Base-by-base conservation (phyloP, 1,140 invertebrate species). In the Glomeris maerens region DNA sequence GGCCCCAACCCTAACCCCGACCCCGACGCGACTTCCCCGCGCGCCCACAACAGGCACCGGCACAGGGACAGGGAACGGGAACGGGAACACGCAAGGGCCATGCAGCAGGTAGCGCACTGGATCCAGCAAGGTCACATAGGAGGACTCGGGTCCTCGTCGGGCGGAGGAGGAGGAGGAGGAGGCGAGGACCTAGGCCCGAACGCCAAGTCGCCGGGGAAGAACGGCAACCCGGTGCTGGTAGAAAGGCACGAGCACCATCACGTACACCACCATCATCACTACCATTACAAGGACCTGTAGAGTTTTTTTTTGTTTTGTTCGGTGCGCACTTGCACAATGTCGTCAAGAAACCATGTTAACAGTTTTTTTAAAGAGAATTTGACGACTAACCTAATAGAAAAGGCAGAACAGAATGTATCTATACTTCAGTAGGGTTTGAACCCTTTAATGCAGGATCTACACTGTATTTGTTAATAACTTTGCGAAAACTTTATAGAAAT, bases 251-350 rank as follows among this genome's bases (percentile, higher is more conserved):
- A 75, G 56, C 73, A 76, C 53, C 74, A 76, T 60, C 82, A 85
- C 62, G 77, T 84, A 49, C 82, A 86, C 59, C 80, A 86, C 63
- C 82, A 85, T 66, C 82, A 86, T 60, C 84, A 84, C 66, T 80
- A 86, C 68, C 82, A 84, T 66, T 84, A 80, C 62, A 60, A 66
- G 45, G 54, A 60, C 17, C 47, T 52, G 44, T 55, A 50, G 17
- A 10, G 17, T 10, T 36, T 36, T 36, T 36, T 10, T 36, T 10
- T 36, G 17, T 36, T 36, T 36, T n/a, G n/a, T n/a, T n/a, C n/a
- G n/a, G n/a, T n/a, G n/a, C n/a, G n/a, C n/a, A n/a, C n/a, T n/a
- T n/a, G n/a, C n/a, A n/a, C n/a, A n/a, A n/a, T n/a, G n/a, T n/a
- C n/a, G n/a, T n/a, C n/a, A n/a, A n/a, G n/a, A n/a, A n/a, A n/a